phyloP scores from a whole-genome alignment of 2,888 invertebrate species.

The Trachelus troglodyta region DNA sequence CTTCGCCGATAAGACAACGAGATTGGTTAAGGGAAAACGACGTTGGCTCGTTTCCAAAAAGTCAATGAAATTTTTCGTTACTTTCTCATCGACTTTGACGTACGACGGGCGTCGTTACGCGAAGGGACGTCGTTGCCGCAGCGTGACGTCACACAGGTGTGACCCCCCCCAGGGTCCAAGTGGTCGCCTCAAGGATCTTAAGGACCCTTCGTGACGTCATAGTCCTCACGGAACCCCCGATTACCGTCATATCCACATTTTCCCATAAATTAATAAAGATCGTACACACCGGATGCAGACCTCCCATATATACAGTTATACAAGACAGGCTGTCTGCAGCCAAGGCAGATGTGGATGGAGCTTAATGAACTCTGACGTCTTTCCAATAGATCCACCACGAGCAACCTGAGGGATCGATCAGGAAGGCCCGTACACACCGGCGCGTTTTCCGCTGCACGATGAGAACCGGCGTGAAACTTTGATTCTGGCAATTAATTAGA shows the following conservation, averaged over 20 bases:
- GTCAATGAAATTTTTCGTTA: background rate
- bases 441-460: background rate
- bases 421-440: background rate
- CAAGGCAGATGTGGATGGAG: background rate
- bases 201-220: background rate
- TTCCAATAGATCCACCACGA: background rate
- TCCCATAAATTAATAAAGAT: no score
- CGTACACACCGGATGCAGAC: no score
- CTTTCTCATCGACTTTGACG: conserved; percentile 29
- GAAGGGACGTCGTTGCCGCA: conserved; percentile 44
- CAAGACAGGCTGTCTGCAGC: background rate
- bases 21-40: background rate
- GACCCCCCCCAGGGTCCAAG: conserved; percentile 35
- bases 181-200: conserved; percentile 17
- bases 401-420: background rate
- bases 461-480: background rate
- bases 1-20: background rate
- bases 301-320: background rate
- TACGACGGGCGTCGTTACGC: conserved; percentile 31
- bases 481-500: background rate
- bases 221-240: no score
- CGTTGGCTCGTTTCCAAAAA: background rate
- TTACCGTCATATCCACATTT: background rate
- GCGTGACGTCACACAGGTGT: conserved; percentile 53
- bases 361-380: background rate